Conservation (phyloP, 1,140 invertebrate genomes). For the Atta cephalotes region DNA sequence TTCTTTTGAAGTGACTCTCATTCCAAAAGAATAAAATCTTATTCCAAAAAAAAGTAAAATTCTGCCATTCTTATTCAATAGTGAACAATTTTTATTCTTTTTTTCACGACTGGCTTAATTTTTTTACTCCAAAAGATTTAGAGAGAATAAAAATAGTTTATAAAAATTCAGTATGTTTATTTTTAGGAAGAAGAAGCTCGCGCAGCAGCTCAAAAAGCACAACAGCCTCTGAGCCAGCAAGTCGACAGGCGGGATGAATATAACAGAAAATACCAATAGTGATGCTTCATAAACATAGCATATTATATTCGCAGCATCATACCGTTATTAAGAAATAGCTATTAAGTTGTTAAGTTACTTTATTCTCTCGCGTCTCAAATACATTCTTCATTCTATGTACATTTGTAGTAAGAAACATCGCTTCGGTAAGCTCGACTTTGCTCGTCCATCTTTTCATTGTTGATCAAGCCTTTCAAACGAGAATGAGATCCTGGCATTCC, state of each 20-base stretch:
- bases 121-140: too few species aligned
- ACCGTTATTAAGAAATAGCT: constrained; percentile 55
- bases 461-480: constrained; percentile 12
- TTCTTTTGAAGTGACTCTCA: too few species aligned
- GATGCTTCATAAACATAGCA: constrained; percentile 30
- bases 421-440: constrained; percentile 30
- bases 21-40: too few species aligned
- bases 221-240: constrained; percentile 81
- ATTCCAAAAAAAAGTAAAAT: too few species aligned
- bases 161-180: background rate
- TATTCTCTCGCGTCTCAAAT: constrained; percentile 37
- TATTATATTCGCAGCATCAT: constrained; percentile 18
- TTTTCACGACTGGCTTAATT: too few species aligned
- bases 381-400: constrained; percentile 26
- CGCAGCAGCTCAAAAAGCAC: constrained; percentile 80
- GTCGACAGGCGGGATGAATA: constrained; percentile 81
- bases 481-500: constrained; percentile 36
- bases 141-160: background rate
- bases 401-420: constrained; percentile 57
- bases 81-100: too few species aligned
- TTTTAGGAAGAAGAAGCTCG: constrained; percentile 82
- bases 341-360: constrained; percentile 70
- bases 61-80: too few species aligned
- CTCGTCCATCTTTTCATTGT: background rate
- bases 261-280: constrained; percentile 79